Evolutionary conservation across 2,888 invertebrate species (phyloP), one percentile per base, ranked within the genome.

Genomic region (Cephus pulcher): DNA sequence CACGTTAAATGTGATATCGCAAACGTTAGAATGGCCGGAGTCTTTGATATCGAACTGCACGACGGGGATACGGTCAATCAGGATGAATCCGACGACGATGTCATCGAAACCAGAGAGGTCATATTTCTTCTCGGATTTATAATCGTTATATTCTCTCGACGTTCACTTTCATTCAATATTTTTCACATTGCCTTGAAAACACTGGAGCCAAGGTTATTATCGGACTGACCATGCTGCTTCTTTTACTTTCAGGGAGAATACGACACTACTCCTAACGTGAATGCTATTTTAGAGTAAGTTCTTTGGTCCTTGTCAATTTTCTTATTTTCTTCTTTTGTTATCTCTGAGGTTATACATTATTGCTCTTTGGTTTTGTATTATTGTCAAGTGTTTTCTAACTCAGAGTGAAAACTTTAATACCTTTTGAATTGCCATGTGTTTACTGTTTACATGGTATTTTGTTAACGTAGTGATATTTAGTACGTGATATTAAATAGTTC

Each of bases 21-120:
- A 78, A 35, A n/a, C 34, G 74, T n/a, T 34, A 92, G 87, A 89
- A 96, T 96, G 95, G 96, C 96, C 92, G 97, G 96, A 92, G 96
- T 98, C 92, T 98, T 98, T 93, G 97, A 98, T 94, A 95, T 98
- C 92, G 98, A 98, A 93, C 94, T 98, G 90, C 95, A 95, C 90
- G 95, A 95, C 90, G 93, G 92, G 80, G 95, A 95, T 91, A 93
- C 94, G 81, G 93, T 93, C 84, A 93, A 94, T 85, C 95, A 94
- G 89, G 95, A 96, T 92, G 95, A 96, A 90, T 96, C 96, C 89
- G 96, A 97, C 87, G 97, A 98, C 91, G 98, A 98, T 93, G 95
- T 95, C 91, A 96, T 97, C 91, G 97, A 97, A 90, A 93, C 95
- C 84, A 96, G 97, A 93, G 96, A 96, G 95, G 98, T 97, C 94